Evolutionary conservation across 2,797 vertebrate genomes (phyloP).

Genomic region (Acanthurus tractus): DNA sequence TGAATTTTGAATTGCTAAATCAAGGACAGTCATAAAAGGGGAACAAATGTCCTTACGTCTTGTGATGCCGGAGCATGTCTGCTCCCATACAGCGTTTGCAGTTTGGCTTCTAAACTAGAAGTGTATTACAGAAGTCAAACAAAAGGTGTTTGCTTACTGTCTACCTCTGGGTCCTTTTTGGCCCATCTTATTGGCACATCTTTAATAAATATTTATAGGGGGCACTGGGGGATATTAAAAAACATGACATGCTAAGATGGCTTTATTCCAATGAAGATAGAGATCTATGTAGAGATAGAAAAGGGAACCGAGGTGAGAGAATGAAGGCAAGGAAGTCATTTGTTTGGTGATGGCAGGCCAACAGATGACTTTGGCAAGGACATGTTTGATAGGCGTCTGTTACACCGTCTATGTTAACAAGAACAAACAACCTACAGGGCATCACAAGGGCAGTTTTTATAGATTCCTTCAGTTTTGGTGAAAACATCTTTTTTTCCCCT

Average conservation of each 20-base stretch:
- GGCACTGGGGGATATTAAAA: conserved; percentile 79
- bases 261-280: conserved; percentile 78
- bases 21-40: conserved; percentile 21
- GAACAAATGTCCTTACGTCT: conserved; percentile 46
- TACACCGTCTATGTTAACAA: conserved; percentile 33
- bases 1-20: conserved; percentile 47
- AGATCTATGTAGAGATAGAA: conserved; percentile 63
- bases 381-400: conserved; percentile 61
- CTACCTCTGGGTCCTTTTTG: conserved; percentile 58
- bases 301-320: conserved; percentile 46
- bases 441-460: conserved; percentile 17
- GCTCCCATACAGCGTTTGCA: conserved; percentile 51
- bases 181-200: conserved; percentile 81
- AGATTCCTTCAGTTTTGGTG: not conserved
- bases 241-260: conserved; percentile 83
- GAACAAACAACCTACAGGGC: conserved; percentile 26
- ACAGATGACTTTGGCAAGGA: conserved; percentile 76
- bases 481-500: not conserved
- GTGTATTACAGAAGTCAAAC: conserved; percentile 84
- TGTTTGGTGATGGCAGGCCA: conserved; percentile 67
- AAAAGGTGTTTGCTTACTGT: conserved; percentile 81
- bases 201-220: conserved; percentile 87
- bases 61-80: conserved; percentile 66
- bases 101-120: conserved; percentile 70
- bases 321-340: conserved; percentile 52